Base-by-base conservation (phyloP, 2,888 invertebrate genomes). In the Drosophila picticornis region DNA sequence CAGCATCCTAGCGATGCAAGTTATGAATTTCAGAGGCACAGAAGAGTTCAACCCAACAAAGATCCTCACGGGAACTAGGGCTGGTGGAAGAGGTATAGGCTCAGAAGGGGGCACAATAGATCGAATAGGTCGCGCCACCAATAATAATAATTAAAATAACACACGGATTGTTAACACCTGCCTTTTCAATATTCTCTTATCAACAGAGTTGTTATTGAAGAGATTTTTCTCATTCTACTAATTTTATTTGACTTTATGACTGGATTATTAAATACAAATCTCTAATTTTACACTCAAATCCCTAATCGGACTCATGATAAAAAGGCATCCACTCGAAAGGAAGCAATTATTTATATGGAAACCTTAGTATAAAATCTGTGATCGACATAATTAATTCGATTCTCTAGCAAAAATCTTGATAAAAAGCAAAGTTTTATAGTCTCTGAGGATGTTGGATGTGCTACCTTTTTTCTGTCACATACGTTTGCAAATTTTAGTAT, bases 271-370 rank as follows among this genome's bases (percentile, higher is more conserved):
- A n/a, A n/a, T n/a, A 10, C 9, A 40, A n/a, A n/a, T 40, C 2
- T 11, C 6, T 0, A 4, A 22, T 43, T 22, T 40, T 10, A 40
- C 34, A 13, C 4, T n/a, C 10, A 19, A 10, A 0, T 13, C 1
- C 38, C 19, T n/a, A 4, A 40, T n/a, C n/a, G n/a, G 38, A n/a
- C n/a, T n/a, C 2, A 4, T 4, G 4, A 9, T 19, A 38, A 19
- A 10, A 4, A 38, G 19, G 0, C 0, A 4, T n/a, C n/a, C n/a
- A n/a, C 3, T 19, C 7, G 38, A 9, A 0, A n/a, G 38, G 2
- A 2, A 43, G 2, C 1, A 11, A 43, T 5, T 40, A 40, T n/a
- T 11, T 11, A 6, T 4, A 11, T n/a, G 2, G 6, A 36, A 6
- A 16, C 16, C 2, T 6, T n/a, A n/a, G 11, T 10, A 10, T 10